Base-by-base conservation (phyloP, 53 echinoderm and acorn worm genomes). In the Paracentrotus lividus region DNA sequence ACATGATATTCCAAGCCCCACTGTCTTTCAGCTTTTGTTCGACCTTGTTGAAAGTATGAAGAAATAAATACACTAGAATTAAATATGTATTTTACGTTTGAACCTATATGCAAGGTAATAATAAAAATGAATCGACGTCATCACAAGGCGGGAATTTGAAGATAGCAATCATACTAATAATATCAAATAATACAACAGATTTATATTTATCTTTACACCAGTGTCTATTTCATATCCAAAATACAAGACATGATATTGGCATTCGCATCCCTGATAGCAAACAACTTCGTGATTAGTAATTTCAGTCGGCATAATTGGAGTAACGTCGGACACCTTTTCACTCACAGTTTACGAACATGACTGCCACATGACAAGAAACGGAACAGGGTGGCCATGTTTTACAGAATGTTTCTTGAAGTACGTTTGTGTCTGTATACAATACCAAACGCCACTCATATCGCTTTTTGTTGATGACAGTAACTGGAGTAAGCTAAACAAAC, bases 401-500 rank as follows among this genome's bases (percentile, higher is more conserved):
- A 36, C 72, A 72, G 40, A 40, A 72, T 72, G 72, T 72, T 32
- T 72, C 9, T 72, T 36, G 72, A 72, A 72, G 72, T 72, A 40
- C 13, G 40, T 16, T 40, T 32, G 40, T 38, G 40, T 72, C 36
- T 72, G 38, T 72, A 72, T 36, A 72, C 40, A 36, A 20, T 40
- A 72, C 38, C n/a, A 85, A 85, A 85, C 88, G 88, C 88, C 88
- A 88, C 56, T 88, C 88, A 88, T 27, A 10, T 55, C 49, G 5
- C 34, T 34, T 53, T n/a, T 14, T 88, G 47, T 47, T 88, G 53
- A 55, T 54, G 54, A 56, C 6, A 56, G 38, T 88, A 54, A 54
- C 88, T 88, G 57, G 88, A 88, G 55, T 57, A 88, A 88, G 88
- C 88, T 88, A 88, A 88, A 88, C 88, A 88, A 16, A 88, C 88